phyloP scores from a whole-genome alignment of 2,113 vertebrate species.

The Daboia siamensis region DNA sequence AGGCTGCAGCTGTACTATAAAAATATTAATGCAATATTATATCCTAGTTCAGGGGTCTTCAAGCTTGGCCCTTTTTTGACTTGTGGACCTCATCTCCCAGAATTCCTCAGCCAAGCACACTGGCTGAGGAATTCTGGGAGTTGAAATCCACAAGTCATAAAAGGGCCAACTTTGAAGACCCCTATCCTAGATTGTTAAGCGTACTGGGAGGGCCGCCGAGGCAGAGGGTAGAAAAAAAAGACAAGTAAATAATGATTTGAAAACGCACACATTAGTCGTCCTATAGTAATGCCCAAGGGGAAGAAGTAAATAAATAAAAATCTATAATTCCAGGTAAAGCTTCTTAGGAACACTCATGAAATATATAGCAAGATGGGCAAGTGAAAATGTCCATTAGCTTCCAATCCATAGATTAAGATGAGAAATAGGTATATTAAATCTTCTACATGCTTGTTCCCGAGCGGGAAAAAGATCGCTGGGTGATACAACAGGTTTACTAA shows the following conservation, averaged over 20 bases:
- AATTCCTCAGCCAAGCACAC: no score
- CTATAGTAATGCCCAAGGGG: neutral
- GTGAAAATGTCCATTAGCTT: neutral
- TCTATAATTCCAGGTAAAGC: neutral
- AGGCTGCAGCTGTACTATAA: neutral
- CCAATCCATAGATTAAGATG: neutral
- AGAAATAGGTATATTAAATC: neutral
- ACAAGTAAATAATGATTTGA: neutral
- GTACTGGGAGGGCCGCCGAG: neutral
- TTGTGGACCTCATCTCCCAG: no score
- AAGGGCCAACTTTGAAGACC: no score
- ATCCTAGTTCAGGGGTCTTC: no score
- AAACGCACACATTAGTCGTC: neutral
- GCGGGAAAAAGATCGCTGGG: neutral
- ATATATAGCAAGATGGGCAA: neutral
- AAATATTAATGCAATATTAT: neutral
- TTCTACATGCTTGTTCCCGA: neutral
- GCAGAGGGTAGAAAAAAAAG: neutral
- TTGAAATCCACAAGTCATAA: no score
- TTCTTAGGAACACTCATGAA: neutral
- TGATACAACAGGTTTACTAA: neutral
- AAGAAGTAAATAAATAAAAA: neutral
- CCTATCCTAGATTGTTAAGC: neutral
- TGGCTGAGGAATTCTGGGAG: no score
- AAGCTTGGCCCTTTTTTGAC: no score